phyloP scores from a whole-genome alignment of 2,797 vertebrate genomes.

The Staurois parvus region DNA sequence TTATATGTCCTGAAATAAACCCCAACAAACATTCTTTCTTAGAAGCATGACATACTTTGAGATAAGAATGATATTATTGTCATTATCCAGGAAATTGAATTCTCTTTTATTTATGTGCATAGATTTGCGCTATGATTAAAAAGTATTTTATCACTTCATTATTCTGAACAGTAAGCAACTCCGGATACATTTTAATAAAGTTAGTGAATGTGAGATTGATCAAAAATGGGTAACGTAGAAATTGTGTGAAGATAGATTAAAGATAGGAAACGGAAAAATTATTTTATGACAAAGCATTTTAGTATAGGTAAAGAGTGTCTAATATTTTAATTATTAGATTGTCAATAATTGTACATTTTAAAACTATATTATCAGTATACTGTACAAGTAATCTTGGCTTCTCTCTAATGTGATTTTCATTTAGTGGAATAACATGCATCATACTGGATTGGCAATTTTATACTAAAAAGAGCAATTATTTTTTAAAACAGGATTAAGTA shows the following conservation, averaged over 20 bases:
- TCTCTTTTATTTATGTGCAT: conserved; percentile 9
- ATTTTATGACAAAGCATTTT: neutral
- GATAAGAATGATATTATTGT: conserved; percentile 37
- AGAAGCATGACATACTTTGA: conserved; percentile 20
- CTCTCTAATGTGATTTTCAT: no score
- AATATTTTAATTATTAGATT: no score
- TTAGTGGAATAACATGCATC: no score
- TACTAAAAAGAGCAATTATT: no score
- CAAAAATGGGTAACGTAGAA: no score
- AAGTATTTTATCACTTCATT: conserved; percentile 6
- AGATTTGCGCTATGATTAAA: neutral
- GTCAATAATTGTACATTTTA: no score
- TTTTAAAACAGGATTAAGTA: no score
- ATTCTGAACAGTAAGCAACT: neutral
- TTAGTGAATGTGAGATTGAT: neutral
- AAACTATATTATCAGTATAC: no score
- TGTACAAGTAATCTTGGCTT: no score
- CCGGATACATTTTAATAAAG: conserved; percentile 11
- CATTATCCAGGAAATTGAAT: conserved; percentile 41
- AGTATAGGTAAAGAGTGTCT: neutral
- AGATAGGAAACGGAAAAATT: no score
- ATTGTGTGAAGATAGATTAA: no score
- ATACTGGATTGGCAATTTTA: no score
- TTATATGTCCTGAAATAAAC: conserved; percentile 28
- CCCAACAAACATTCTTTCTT: conserved; percentile 18